phyloP scores from a whole-genome alignment of 2,113 vertebrate genomes.

The Lepisosteus oculatus region DNA sequence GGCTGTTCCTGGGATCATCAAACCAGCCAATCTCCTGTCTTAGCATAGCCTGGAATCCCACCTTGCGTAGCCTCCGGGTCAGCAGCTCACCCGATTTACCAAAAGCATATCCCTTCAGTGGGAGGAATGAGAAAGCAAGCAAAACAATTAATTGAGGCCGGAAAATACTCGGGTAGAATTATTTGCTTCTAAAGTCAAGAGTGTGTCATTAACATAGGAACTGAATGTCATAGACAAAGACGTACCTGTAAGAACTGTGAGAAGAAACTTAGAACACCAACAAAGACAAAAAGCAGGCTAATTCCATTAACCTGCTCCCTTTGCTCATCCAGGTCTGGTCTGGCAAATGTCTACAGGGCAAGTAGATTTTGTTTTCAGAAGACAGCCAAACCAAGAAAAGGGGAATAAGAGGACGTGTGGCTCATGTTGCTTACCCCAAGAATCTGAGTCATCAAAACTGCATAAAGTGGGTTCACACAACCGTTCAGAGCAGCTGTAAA shows the following conservation, averaged over 20 bases:
- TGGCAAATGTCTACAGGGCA: constrained; percentile 58
- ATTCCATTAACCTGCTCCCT: constrained; percentile 51
- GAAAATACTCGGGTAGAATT: too few species aligned
- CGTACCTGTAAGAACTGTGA: constrained; percentile 68
- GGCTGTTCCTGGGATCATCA: constrained; percentile 63
- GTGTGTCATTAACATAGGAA: too few species aligned
- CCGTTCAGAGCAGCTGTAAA: constrained; percentile 65
- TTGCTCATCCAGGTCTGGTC: constrained; percentile 51
- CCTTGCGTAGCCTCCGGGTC: constrained; percentile 63
- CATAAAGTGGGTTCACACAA: constrained; percentile 59
- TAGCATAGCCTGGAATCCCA: constrained; percentile 68
- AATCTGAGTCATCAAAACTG: constrained; percentile 68
- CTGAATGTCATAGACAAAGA: not conserved
- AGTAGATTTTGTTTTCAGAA: not conserved
- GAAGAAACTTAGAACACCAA: constrained; percentile 59
- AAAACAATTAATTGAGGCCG: too few species aligned
- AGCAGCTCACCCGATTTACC: constrained; percentile 70
- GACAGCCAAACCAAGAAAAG: not conserved
- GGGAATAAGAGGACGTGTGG: not conserved
- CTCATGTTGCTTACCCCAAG: constrained; percentile 53
- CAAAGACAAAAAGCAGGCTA: constrained; percentile 61
- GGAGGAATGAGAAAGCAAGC: too few species aligned
- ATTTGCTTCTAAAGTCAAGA: too few species aligned
- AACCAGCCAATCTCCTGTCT: constrained; percentile 70
- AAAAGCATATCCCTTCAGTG: constrained; percentile 61